These are phyloP conservation scores for Nezara viridula DNA, from an alignment of 2,888 invertebrate genomes.

Conservation along the genomic window DNA sequence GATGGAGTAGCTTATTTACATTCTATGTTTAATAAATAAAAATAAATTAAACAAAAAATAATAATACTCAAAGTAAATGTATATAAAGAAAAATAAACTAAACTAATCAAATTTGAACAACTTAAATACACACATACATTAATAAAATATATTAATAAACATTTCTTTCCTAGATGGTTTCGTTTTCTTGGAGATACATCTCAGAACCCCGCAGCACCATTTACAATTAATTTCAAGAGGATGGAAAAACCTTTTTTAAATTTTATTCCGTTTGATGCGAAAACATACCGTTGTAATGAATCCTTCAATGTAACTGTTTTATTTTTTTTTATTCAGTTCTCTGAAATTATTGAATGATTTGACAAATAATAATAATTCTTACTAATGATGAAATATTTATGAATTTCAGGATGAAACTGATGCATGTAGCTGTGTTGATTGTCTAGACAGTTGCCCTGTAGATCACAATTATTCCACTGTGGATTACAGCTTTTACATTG, in stretches of 20 bases:
- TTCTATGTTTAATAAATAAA: no score
- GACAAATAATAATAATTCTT: no score
- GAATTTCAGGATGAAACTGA: slow-evolving; percentile 72
- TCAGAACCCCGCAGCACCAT: slow-evolving; percentile 76
- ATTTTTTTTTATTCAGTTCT: neutral
- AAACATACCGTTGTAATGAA: slow-evolving; percentile 77
- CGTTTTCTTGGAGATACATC: slow-evolving; percentile 75
- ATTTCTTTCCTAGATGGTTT: slow-evolving; percentile 66
- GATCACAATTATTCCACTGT: slow-evolving; percentile 72
- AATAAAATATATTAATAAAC: neutral
- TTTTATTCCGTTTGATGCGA: slow-evolving; percentile 74
- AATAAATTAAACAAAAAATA: no score
- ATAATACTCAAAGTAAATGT: no score
- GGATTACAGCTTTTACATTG: slow-evolving; percentile 72
- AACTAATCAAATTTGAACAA: no score
- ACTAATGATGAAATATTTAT: neutral
- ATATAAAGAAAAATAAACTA: no score
- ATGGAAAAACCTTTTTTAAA: slow-evolving; percentile 71
- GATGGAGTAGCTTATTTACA: no score
- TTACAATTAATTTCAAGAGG: slow-evolving; percentile 80
- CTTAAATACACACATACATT: no score
- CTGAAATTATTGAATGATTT: no score
- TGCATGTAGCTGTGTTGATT: slow-evolving; percentile 92
- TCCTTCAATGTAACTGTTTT: slow-evolving; percentile 67
- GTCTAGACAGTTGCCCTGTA: slow-evolving; percentile 82